Evolutionary conservation across 2,797 vertebrate species (phyloP).

Genomic region (Mormyrus hasselquistii): DNA sequence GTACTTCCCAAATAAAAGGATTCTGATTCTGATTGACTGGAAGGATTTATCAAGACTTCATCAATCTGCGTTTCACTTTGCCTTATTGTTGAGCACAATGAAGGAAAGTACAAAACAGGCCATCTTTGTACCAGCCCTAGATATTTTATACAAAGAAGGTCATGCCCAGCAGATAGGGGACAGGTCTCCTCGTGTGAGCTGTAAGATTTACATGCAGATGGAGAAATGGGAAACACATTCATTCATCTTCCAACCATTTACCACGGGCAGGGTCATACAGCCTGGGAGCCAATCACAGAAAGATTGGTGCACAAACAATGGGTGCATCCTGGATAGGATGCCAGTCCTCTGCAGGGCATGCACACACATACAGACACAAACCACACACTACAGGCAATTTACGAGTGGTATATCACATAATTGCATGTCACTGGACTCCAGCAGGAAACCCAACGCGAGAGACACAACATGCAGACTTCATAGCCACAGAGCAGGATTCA

Average conservation of each 20-base stretch:
- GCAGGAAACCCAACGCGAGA: background rate
- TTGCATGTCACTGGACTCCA: background rate
- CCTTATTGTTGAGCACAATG: background rate
- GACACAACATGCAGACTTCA: background rate
- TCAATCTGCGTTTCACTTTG: background rate
- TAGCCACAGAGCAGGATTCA: background rate
- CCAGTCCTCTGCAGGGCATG: background rate
- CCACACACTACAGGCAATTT: background rate
- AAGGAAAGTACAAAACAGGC: background rate
- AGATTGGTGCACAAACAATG: background rate
- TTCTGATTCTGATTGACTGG: background rate
- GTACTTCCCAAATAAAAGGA: background rate
- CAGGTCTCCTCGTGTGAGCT: background rate
- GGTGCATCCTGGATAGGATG: background rate
- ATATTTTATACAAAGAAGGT: background rate
- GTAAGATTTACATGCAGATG: background rate
- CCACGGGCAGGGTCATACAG: background rate
- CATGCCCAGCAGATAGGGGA: background rate
- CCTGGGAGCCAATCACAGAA: background rate
- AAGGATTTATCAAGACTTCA: background rate
- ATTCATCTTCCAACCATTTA: background rate
- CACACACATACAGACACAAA: background rate
- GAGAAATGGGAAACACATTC: background rate
- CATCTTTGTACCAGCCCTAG: background rate
- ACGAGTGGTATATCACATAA: background rate